phyloP scores from a whole-genome alignment of 2,113 vertebrate species.

The Anser cygnoides region DNA sequence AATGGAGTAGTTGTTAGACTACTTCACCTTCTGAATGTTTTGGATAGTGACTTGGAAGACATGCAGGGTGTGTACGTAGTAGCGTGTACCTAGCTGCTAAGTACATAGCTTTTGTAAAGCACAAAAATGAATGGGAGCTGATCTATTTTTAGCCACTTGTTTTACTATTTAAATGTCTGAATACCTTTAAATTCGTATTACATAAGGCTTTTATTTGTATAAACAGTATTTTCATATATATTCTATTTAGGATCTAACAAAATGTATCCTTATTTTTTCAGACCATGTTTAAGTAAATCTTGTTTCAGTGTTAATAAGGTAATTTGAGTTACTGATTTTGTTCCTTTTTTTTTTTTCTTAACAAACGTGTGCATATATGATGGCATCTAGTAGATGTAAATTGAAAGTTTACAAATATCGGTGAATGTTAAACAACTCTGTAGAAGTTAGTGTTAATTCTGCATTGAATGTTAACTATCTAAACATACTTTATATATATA shows the following conservation, averaged over 20 bases:
- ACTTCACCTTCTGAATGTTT: not conserved
- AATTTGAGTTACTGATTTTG: constrained; percentile 28
- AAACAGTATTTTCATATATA: not conserved
- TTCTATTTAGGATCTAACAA: not conserved
- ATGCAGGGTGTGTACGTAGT: not conserved
- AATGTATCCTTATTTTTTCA: constrained; percentile 45
- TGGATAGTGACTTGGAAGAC: not conserved
- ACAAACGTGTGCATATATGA: not conserved
- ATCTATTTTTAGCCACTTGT: not conserved
- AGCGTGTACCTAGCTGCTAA: not conserved
- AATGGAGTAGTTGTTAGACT: not conserved
- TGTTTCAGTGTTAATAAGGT: constrained; percentile 68
- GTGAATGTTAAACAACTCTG: not conserved
- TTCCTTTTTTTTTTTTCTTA: not conserved
- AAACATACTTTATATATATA: not conserved
- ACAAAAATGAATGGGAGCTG: not conserved
- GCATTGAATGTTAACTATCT: not conserved
- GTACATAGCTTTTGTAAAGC: not conserved
- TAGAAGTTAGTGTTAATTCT: not conserved
- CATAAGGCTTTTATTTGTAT: not conserved
- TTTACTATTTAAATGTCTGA: not conserved
- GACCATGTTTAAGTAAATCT: constrained; percentile 60
- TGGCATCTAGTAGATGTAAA: not conserved
- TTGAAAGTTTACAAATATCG: not conserved
- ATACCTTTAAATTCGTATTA: not conserved